Evolutionary conservation across 1,140 invertebrate species (phyloP), one percentile per base, ranked within the genome.

Genomic region (Eufriesea mexicana): DNA sequence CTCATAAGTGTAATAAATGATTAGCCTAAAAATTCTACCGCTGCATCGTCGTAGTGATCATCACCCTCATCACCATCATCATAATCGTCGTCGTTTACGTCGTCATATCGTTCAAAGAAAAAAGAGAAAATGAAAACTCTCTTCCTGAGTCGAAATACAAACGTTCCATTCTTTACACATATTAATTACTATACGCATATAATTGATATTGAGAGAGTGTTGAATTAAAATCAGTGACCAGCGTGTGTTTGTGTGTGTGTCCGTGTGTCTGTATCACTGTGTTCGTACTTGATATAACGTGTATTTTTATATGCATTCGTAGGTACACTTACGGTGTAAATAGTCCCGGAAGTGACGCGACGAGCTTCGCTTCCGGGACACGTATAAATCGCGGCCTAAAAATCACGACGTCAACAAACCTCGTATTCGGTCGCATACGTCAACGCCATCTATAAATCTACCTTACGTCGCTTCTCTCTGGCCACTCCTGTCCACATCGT

Each of bases 1-100:
- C 73, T 90, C 84, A 85, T 86, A 87, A 87, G 76, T 85, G 67
- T 88, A 86, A 87, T 88, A 88, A 88, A 89, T 82, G 87, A 86
- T 89, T 89, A 89, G 55, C 77, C 86, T 89, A 84, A 84, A 88
- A 84, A 57, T 67, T 89, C 68, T 82, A 84, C 67, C 66, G 49
- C 61, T 61, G 55, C 80, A 86, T 55, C 57, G 49, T 87, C 76
- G 42, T 81, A 23, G 8, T 67, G 47, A 28, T 79, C 51, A 45
- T 57, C 42, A 62, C 78, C 59, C 8, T 55, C 20, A 35, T 8
- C 16, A 54, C 5, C n/a, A 59, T 84, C 79, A 57, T 79, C 61
- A 28, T 77, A 28, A 16, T 84, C 68, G n/a, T 67, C 35, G 9
- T n/a, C 54, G 9, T 76, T 75, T 59, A 25, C 68, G 51, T 78